Conservation (phyloP, 2,113 vertebrate genomes). For the Saiga tatarica region DNA sequence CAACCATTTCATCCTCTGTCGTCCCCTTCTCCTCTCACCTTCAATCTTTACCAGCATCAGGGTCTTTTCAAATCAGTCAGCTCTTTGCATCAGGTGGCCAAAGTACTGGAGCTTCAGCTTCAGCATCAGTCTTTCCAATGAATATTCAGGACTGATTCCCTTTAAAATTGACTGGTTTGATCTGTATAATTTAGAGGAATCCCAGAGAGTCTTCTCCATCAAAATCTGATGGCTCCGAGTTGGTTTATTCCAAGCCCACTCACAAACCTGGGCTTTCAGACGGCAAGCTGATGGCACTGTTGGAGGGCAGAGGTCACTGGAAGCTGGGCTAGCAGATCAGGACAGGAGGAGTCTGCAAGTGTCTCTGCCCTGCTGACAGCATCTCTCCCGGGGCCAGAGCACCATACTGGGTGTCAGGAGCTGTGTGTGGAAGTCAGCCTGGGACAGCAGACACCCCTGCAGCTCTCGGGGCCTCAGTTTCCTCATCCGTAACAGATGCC, state of each 20-base stretch:
- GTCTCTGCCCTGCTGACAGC: fast-evolving
- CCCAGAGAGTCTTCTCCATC: neutral
- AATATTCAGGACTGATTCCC: neutral
- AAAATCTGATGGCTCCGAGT: fast-evolving
- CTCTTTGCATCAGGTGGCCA: neutral
- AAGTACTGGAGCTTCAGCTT: neutral
- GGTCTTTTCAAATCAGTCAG: neutral
- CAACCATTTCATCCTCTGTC: neutral
- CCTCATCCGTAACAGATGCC: neutral
- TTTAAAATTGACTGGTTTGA: neutral
- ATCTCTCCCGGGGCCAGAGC: neutral
- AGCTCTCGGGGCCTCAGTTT: neutral
- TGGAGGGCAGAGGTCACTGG: neutral
- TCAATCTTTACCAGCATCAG: neutral
- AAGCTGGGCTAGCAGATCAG: neutral
- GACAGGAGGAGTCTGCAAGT: neutral
- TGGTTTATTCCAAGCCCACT: neutral
- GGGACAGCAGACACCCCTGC: fast-evolving
- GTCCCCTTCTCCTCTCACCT: neutral
- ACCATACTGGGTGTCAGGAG: neutral
- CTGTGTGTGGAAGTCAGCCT: neutral
- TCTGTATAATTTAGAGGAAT: neutral
- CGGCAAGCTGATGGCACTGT: fast-evolving
- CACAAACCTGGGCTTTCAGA: neutral
- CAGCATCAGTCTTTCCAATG: neutral